phyloP scores from a whole-genome alignment of 30 jellyfish, hydroid and myxozoan genomes.

The Sanderia malayensis region DNA sequence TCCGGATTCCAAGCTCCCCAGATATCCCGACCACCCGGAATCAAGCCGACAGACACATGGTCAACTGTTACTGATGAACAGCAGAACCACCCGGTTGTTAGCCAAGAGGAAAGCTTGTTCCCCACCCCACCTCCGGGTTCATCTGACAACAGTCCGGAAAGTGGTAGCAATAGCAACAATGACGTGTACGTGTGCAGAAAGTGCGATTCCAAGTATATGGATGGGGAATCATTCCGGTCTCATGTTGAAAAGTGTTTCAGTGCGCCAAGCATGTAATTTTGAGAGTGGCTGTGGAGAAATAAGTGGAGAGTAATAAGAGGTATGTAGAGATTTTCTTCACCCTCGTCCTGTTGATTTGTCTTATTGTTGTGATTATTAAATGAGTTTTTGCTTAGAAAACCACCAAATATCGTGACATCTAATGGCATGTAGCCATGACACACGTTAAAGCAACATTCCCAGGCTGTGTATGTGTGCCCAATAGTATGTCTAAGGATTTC shows the following conservation, averaged over 20 bases:
- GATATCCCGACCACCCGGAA: constrained; percentile 57
- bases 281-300: too few relatives aligned
- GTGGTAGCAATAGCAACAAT: constrained; percentile 22
- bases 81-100: constrained; percentile 41
- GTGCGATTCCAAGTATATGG: constrained; percentile 75
- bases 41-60: constrained; percentile 79
- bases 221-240: constrained; percentile 82
- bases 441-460: too few relatives aligned
- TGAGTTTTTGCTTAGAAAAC: too few relatives aligned
- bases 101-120: constrained; percentile 51
- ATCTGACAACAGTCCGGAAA: constrained; percentile 60
- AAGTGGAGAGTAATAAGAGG: too few relatives aligned
- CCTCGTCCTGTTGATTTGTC: too few relatives aligned
- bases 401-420: too few relatives aligned
- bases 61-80: constrained; percentile 76
- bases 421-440: too few relatives aligned
- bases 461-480: too few relatives aligned
- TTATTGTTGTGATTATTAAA: too few relatives aligned
- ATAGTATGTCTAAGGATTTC: too few relatives aligned
- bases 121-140: constrained; percentile 42
- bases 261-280: not conserved
- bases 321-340: too few relatives aligned
- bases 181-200: constrained; percentile 80
- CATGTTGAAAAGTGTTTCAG: constrained; percentile 96
- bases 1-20: constrained; percentile 53